A percentile compares a stretch with the other conserved stretches of the same genome.
Evolutionary conservation across 2,113 vertebrate species (phyloP).

Genomic region (Leuciscus idus): DNA sequence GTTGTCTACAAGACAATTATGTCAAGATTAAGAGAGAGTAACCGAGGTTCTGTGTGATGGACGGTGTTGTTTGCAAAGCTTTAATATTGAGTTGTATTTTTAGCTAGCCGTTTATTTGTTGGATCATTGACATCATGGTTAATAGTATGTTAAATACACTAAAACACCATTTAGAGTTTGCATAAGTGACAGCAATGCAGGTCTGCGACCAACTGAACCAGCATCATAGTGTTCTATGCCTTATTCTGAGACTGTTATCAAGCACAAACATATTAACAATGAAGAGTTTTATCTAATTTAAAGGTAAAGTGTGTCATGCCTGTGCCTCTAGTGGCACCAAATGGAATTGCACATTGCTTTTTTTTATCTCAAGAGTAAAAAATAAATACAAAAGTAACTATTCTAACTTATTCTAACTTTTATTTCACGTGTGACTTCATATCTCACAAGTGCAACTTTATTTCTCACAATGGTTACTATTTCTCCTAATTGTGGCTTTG

Average conservation of each 20-base stretch:
- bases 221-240: not conserved
- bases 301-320: too few species aligned
- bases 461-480: too few species aligned
- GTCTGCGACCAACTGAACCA: too few species aligned
- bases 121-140: not conserved
- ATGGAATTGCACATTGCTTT: too few species aligned
- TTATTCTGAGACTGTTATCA: too few species aligned
- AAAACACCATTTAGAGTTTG: not conserved
- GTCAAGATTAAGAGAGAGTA: not conserved
- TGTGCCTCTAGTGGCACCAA: too few species aligned
- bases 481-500: too few species aligned
- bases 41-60: not conserved
- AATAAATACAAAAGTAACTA: too few species aligned
- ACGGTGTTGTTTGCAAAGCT: not conserved
- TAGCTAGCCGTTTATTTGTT: not conserved
- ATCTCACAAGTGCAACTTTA: too few species aligned
- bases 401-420: too few species aligned
- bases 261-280: not conserved
- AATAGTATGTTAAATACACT: not conserved
- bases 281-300: not conserved
- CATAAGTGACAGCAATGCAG: not conserved
- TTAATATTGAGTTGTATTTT: not conserved
- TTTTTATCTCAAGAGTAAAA: too few species aligned
- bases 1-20: constrained; percentile 81
- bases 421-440: too few species aligned